phyloP scores from a whole-genome alignment of 1,140 invertebrate species.

The Panonychus citri region DNA sequence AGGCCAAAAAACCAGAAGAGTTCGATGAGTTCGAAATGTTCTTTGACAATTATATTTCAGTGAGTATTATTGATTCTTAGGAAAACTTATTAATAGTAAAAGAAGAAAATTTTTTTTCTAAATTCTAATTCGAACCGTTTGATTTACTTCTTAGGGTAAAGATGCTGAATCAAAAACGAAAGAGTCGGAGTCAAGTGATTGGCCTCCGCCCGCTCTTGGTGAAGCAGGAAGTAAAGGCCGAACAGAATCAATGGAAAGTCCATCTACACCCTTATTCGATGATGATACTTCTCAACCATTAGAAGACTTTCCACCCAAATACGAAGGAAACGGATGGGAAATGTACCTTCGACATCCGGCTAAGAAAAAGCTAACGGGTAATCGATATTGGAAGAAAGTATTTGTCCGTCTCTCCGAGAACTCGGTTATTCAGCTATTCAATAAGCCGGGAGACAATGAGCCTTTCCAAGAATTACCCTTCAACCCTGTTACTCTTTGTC shows the following conservation, averaged over 20 bases:
- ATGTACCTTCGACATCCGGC: conserved; percentile 84
- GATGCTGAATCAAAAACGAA: background rate
- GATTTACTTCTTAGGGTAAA: background rate
- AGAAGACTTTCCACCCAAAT: conserved; percentile 61
- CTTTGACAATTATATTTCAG: background rate
- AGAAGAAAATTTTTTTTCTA: too few species aligned
- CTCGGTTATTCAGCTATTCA: conserved; percentile 61
- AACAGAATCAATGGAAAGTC: conserved; percentile 14
- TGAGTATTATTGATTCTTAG: background rate
- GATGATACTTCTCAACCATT: conserved; percentile 78
- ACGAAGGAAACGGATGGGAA: conserved; percentile 73
- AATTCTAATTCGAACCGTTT: too few species aligned
- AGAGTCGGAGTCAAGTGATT: background rate
- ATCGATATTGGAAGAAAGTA: conserved; percentile 90
- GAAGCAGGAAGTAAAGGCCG: conserved; percentile 4
- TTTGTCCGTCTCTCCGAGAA: conserved; percentile 60
- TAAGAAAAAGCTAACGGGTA: conserved; percentile 91
- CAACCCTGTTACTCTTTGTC: conserved; percentile 22
- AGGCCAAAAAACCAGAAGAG: background rate
- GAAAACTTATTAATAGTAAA: too few species aligned
- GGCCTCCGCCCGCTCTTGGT: background rate
- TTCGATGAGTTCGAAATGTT: conserved; percentile 4
- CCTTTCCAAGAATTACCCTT: conserved; percentile 18
- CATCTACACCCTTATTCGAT: conserved; percentile 53
- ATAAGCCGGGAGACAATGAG: conserved; percentile 45